Percentiles rank a stretch among this genome's conserved stretches.
These are phyloP conservation scores for Hesperophylax magnus DNA, from an alignment of 1,140 invertebrate species.

Conservation along the genomic window DNA sequence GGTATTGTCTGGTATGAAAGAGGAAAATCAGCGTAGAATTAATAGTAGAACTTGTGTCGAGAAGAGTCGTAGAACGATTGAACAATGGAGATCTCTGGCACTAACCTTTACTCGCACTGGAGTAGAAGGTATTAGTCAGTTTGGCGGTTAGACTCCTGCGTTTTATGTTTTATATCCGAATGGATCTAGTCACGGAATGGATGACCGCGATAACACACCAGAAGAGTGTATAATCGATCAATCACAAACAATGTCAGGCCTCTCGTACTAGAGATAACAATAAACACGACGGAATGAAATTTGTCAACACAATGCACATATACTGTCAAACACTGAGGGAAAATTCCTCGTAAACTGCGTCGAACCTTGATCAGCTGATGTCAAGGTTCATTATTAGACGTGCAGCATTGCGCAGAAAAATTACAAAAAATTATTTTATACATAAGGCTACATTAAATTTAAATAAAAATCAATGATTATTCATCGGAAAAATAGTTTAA, in stretches of 20 bases:
- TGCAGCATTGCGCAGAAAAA: neutral
- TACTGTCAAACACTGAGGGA: neutral
- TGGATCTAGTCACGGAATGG: neutral
- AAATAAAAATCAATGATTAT: too few species aligned
- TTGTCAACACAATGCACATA: conserved; percentile 7
- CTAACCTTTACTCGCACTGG: conserved; percentile 70
- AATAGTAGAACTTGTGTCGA: too few species aligned
- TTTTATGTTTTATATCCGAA: neutral
- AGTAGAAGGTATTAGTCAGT: conserved; percentile 63
- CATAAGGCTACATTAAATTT: neutral
- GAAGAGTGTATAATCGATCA: neutral
- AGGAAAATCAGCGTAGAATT: too few species aligned
- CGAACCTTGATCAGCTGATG: conserved; percentile 29
- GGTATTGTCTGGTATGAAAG: too few species aligned
- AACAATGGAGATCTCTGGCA: conserved; percentile 54
- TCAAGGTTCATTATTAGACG: neutral
- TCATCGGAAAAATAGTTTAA: too few species aligned
- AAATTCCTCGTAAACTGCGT: conserved; percentile 22
- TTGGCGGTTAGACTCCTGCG: neutral
- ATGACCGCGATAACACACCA: neutral
- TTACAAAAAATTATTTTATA: neutral
- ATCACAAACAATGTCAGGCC: neutral
- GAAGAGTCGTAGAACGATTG: too few species aligned
- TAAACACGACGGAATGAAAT: neutral
- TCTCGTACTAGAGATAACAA: neutral